Conservation (phyloP, 1,140 invertebrate genomes). For the Drosophila dunni region DNA sequence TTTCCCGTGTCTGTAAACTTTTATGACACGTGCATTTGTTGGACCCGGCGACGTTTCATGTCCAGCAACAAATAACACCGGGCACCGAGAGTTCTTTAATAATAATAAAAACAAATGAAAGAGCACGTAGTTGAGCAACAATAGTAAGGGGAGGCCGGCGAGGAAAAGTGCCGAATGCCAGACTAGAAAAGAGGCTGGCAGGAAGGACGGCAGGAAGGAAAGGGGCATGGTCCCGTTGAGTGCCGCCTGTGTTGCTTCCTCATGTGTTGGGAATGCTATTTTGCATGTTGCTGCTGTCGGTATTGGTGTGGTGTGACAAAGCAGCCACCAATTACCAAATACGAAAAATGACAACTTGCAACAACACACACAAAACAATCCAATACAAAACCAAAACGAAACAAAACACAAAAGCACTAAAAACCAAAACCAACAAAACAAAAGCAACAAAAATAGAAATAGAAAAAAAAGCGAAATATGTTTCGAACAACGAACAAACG, state of each 20-base stretch:
- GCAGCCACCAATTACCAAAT: conserved; percentile 82
- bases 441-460: conserved; percentile 2
- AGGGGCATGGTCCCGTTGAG: conserved; percentile 18
- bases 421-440: conserved; percentile 7
- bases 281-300: conserved; percentile 59
- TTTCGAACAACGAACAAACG: conserved; percentile 42
- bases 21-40: conserved; percentile 76
- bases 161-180: not conserved
- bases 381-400: conserved; percentile 23
- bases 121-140: conserved; percentile 73
- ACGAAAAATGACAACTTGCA: conserved; percentile 79
- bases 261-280: conserved; percentile 72
- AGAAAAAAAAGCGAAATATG: conserved; percentile 41
- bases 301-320: conserved; percentile 68
- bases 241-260: conserved; percentile 34
- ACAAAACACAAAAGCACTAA: conserved; percentile 13
- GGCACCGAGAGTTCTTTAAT: conserved; percentile 76
- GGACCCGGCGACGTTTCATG: conserved; percentile 30
- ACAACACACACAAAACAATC: conserved; percentile 51
- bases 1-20: conserved; percentile 71
- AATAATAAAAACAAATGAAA: conserved; percentile 83
- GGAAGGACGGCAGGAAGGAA: conserved; percentile 1
- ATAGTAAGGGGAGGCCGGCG: conserved; percentile 26
- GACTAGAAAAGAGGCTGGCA: not conserved
- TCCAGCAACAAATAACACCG: conserved; percentile 65